These are phyloP conservation scores for Paramormyrops kingsleyae DNA, from an alignment of 2,113 vertebrate species.

Conservation along the genomic window DNA sequence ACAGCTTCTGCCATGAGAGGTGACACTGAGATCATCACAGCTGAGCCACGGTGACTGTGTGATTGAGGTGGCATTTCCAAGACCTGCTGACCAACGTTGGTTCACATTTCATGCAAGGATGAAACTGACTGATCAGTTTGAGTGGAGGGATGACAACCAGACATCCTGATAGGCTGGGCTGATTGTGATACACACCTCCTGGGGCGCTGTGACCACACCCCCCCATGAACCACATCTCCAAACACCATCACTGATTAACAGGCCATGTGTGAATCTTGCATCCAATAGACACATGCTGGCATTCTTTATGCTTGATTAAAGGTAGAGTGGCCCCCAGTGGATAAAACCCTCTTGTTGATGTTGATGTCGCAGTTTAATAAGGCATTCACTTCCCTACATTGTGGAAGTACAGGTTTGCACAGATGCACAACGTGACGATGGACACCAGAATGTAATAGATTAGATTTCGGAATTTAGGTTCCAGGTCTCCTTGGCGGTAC, in stretches of 20 bases:
- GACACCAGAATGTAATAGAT: slow-evolving; percentile 94
- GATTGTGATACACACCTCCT: not conserved
- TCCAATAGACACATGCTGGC: not conserved
- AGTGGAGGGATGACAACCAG: not conserved
- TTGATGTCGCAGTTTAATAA: slow-evolving; percentile 22
- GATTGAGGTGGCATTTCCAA: not conserved
- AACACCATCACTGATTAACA: not conserved
- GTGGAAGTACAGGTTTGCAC: slow-evolving; percentile 98
- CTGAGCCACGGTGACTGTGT: not conserved
- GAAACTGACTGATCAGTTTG: not conserved
- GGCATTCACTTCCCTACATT: slow-evolving; percentile 73
- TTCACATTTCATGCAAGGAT: not conserved
- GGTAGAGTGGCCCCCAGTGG: not conserved
- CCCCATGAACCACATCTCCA: not conserved
- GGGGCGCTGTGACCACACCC: not conserved
- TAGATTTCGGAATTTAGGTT: slow-evolving; percentile 93
- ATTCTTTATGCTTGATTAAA: slow-evolving; percentile 14
- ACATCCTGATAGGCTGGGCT: not conserved
- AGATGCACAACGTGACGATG: slow-evolving; percentile 90
- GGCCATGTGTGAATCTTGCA: not conserved
- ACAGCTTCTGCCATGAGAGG: slow-evolving; percentile 54
- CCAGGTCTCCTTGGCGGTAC: slow-evolving; percentile 96
- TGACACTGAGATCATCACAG: not conserved
- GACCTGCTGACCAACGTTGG: not conserved
- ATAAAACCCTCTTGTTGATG: not conserved